A percentile compares a stretch with the other conserved stretches of the same genome.
These are phyloP conservation scores for Sinhomidia bicolor DNA, from an alignment of 2,888 invertebrate species.

Conservation along the genomic window DNA sequence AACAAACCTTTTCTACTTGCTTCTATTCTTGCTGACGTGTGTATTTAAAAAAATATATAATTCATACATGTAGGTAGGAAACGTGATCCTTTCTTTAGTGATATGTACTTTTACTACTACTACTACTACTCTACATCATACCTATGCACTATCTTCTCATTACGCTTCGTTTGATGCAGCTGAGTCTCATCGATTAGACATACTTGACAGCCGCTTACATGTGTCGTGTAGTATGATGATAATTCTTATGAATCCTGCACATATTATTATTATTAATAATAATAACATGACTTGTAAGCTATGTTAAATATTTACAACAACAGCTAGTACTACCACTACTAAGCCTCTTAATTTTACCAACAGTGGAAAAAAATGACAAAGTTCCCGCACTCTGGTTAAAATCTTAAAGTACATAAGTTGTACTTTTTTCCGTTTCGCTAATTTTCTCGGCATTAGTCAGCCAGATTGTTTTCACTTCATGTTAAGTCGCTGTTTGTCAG, in stretches of 20 bases:
- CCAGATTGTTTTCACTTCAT: slow-evolving; percentile 54
- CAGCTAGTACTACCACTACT: no score
- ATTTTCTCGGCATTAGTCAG: slow-evolving; percentile 36
- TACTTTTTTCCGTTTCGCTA: not conserved
- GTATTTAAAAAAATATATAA: not conserved
- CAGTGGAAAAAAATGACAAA: not conserved
- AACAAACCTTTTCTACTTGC: not conserved
- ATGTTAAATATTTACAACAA: not conserved
- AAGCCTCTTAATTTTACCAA: not conserved
- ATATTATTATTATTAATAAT: slow-evolving; percentile 6
- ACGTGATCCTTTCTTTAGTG: no score
- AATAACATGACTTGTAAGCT: no score
- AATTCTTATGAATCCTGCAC: not conserved
- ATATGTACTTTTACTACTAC: no score
- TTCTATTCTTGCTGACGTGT: not conserved
- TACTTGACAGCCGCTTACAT: slow-evolving; percentile 62
- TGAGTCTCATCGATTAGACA: slow-evolving; percentile 66
- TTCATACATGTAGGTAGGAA: no score
- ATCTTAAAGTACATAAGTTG: not conserved
- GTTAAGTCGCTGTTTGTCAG: slow-evolving; percentile 22
- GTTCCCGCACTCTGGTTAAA: not conserved
- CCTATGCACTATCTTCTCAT: no score
- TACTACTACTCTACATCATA: no score
- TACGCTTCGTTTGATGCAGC: slow-evolving; percentile 57
- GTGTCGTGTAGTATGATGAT: slow-evolving; percentile 25